Evolutionary conservation across 2,888 invertebrate species (phyloP).

Genomic region (Nomada hirtipes): DNA sequence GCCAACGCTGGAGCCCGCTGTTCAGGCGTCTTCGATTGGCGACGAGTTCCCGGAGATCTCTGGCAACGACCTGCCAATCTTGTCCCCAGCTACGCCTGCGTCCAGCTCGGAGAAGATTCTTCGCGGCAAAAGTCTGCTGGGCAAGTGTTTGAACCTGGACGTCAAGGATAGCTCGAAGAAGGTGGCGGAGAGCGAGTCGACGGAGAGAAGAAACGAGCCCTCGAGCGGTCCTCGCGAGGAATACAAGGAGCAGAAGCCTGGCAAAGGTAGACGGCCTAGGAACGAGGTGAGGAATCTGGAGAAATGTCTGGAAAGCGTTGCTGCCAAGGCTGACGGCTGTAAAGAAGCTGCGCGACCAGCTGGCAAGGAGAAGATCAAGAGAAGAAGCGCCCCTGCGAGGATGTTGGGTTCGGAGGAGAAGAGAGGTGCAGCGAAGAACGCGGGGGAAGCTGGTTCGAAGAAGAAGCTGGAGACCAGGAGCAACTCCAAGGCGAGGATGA

Average conservation of each 20-base stretch:
- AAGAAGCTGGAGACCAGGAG: conserved; percentile 65
- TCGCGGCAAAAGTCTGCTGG: conserved; percentile 21
- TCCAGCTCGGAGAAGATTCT: conserved; percentile 43
- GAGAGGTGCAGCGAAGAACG: neutral
- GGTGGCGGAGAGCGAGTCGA: neutral
- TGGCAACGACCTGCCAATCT: conserved; percentile 69
- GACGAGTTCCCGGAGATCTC: conserved; percentile 64
- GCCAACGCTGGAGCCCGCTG: conserved; percentile 84
- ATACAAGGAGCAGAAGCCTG: conserved; percentile 43
- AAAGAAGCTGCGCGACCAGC: conserved; percentile 28
- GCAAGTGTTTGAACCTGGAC: conserved; percentile 20
- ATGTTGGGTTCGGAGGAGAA: conserved; percentile 26
- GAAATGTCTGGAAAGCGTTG: conserved; percentile 15
- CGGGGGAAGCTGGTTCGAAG: conserved; percentile 15
- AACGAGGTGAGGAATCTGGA: conserved; percentile 26
- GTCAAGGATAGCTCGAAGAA: neutral
- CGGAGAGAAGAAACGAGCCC: neutral
- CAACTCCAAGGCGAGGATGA: conserved; percentile 56
- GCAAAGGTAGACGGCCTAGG: conserved; percentile 45
- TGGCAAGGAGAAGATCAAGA: conserved; percentile 50
- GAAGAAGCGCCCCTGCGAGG: conserved; percentile 40
- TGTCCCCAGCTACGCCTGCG: conserved; percentile 64
- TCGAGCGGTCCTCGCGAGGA: neutral
- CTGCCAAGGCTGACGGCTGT: neutral
- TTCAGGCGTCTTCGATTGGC: conserved; percentile 37